A percentile compares a stretch with the other conserved stretches of the same genome.
Evolutionary conservation across 1,140 invertebrate genomes (phyloP).

Genomic region (Bombyx mori): DNA sequence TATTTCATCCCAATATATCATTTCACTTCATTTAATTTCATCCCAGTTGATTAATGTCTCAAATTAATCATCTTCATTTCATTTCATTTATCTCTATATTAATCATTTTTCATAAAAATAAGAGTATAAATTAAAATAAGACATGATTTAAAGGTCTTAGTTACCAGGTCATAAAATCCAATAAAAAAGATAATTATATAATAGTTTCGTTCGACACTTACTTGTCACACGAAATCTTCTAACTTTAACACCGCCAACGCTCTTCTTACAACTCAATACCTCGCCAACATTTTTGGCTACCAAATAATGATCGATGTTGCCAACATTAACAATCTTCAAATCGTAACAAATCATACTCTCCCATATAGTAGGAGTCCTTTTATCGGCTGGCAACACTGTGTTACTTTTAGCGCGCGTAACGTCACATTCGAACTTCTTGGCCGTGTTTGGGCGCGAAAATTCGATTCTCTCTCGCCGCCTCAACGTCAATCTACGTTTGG

Average conservation of each 20-base stretch:
- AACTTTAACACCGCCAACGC: slow-evolving; percentile 29
- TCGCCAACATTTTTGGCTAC: slow-evolving; percentile 46
- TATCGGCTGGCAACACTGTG: slow-evolving; percentile 20
- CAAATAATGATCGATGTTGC: slow-evolving; percentile 37
- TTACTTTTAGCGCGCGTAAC: slow-evolving; percentile 13
- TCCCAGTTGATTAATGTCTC: too few relatives aligned
- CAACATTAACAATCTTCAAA: slow-evolving; percentile 42
- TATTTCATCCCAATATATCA: too few relatives aligned
- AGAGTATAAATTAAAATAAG: too few relatives aligned
- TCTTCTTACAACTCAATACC: slow-evolving; percentile 38
- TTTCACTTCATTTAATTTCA: too few relatives aligned
- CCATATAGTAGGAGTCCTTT: slow-evolving; percentile 26
- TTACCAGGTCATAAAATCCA: too few relatives aligned
- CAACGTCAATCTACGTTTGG: slow-evolving; percentile 36
- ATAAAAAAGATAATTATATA: too few relatives aligned
- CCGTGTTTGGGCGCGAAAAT: slow-evolving; percentile 28
- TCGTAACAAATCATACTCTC: slow-evolving; percentile 31
- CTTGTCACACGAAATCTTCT: slow-evolving; percentile 33
- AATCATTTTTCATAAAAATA: too few relatives aligned
- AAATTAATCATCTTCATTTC: too few relatives aligned
- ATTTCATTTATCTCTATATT: too few relatives aligned
- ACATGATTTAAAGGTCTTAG: too few relatives aligned
- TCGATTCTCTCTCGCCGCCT: slow-evolving; percentile 29
- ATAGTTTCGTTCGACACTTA: slow-evolving; percentile 37
- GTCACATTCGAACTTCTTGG: slow-evolving; percentile 15